Evolutionary conservation across 2,113 vertebrate genomes (phyloP), one percentile per base, ranked within the genome.

Genomic region (Oenanthe melanoleuca): DNA sequence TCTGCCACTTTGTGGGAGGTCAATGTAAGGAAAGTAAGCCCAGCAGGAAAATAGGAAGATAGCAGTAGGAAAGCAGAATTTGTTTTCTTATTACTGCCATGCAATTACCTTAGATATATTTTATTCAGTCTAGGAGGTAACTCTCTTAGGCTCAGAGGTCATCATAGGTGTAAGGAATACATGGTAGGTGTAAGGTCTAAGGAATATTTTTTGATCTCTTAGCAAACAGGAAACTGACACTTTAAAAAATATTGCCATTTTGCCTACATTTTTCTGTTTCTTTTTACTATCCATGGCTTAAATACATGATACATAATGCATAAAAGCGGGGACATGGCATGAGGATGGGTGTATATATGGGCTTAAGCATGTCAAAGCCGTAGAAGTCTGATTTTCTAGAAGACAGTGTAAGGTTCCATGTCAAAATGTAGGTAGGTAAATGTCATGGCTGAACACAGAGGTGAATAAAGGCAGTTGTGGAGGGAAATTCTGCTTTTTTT

Each of bases 21-120:
- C 52, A 71, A 52, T 67, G 31, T 55, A 82, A 85, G 33, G 44
- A 86, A 79, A 92, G 37, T 59, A 71, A 56, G 28, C n/a, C 23
- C 45, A 55, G 45, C 19, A 84, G 45, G 42, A 75, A 92, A 94
- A 95, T 5, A 79, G 25, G 31, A 89, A 89, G 45, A 53, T 26
- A 52, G 49, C 11, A 85, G n/a, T 42, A 61, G 19, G 33, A 88
- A 78, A 87, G 31, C 10, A 86, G 64, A 69, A 61, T 67, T 89
- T 5, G 4, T 79, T 91, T 91, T 67, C 52, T 82, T n/a, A 49
- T 21, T 81, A 37, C 33, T 82, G n/a, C 12, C 20, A n/a, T 38
- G 25, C 11, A 59, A 44, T 87, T 81, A 89, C 20, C 21, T 75
- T 52, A 63, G 34, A 74, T 17, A 45, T 3, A 14, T 80, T 64